Evolutionary conservation across 2,888 invertebrate species (phyloP).

Genomic region (Andrena minutula): DNA sequence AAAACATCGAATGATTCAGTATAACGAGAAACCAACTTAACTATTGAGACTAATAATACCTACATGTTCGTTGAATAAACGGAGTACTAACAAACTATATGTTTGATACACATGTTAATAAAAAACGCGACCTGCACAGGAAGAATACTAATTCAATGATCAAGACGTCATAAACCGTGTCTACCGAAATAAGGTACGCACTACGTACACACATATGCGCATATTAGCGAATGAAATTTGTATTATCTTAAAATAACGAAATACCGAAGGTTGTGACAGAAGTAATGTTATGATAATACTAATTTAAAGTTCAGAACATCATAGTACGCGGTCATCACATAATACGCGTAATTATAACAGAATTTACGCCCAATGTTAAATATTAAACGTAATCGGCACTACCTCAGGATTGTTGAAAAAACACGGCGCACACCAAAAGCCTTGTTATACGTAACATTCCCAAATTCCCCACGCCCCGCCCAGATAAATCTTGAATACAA

Average conservation of each 20-base stretch:
- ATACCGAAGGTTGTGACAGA: slow-evolving; percentile 44
- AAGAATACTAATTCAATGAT: slow-evolving; percentile 50
- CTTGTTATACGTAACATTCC: slow-evolving; percentile 39
- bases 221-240: slow-evolving; percentile 33
- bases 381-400: slow-evolving; percentile 24
- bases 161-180: slow-evolving; percentile 24
- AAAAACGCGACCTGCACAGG: slow-evolving; percentile 43
- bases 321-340: slow-evolving; percentile 39
- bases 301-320: slow-evolving; percentile 36
- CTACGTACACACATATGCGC: slow-evolving; percentile 38
- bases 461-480: slow-evolving; percentile 5
- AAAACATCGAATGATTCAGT: slow-evolving; percentile 49
- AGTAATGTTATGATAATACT: slow-evolving; percentile 46
- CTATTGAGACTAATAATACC: slow-evolving; percentile 45
- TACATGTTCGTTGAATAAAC: slow-evolving; percentile 26
- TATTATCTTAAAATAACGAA: slow-evolving; percentile 46
- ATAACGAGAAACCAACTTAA: slow-evolving; percentile 28
- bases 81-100: slow-evolving; percentile 32
- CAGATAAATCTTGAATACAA: slow-evolving; percentile 32
- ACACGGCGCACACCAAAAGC: slow-evolving; percentile 55
- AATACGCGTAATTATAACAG: slow-evolving; percentile 31
- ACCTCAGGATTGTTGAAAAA: slow-evolving; percentile 33
- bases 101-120: slow-evolving; percentile 21
- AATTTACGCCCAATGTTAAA: slow-evolving; percentile 27
- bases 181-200: slow-evolving; percentile 25